Evolutionary conservation across 2,888 invertebrate genomes (phyloP), one percentile per base, ranked within the genome.

Genomic region (Acleris emargana): DNA sequence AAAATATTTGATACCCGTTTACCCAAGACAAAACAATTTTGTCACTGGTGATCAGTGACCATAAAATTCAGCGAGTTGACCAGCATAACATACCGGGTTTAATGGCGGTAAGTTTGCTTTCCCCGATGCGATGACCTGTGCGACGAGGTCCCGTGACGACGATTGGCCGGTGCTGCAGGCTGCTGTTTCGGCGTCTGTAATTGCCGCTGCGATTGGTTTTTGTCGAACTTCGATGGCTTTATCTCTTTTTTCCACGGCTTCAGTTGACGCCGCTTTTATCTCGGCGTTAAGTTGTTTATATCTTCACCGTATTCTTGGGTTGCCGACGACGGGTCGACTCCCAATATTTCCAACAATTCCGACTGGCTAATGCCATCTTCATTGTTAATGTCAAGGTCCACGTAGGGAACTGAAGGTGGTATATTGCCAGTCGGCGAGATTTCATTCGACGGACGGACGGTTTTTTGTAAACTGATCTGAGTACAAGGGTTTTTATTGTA

Each of bases 61-160:
- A 38, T 47, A 49, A 57, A 64, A 70, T 6, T 32, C 13, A 13
- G 57, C 43, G 11, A 70, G 25, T 49, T 63, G 49, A 42, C 68
- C 68, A 4, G 69, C 66, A 17, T 63, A 67, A 17, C 25, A 58
- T 64, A 69, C 69, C 68, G 60, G 32, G 17, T 67, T 60, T 66
- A 67, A 9, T 54, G 58, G n/a, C 53, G 57, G 51, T 32, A 51
- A 47, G 28, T 28, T 52, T 52, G 55, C 25, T 32, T 62, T 64
- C 38, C 38, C 25, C 42, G 52, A 13, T 18, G 52, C 28, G 22
- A 58, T 7, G 62, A 67, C 17, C 28, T 28, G 28, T 42, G 45
- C 49, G 38, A 54, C 58, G 52, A 59, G 25, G 45, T 53, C 43
- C 43, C 53, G 43, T 42, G 51, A 22, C 47, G 63, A 58, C 52